These are phyloP conservation scores for Mastacembelus armatus DNA, from an alignment of 2,797 vertebrate genomes.

Conservation along the genomic window DNA sequence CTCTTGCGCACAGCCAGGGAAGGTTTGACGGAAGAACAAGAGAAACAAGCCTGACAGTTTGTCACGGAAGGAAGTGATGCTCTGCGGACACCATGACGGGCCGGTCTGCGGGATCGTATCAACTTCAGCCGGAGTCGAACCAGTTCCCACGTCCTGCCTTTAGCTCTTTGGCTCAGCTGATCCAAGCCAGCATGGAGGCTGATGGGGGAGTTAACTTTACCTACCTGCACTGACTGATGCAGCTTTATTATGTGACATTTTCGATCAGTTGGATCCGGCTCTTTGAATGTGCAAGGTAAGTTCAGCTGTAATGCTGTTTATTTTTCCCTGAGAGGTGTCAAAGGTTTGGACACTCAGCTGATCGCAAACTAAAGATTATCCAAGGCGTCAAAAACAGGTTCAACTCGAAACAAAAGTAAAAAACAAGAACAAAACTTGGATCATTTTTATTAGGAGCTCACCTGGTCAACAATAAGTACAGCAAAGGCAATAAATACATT, in stretches of 20 bases:
- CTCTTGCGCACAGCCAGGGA: conserved; percentile 39
- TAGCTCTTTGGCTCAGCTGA: neutral
- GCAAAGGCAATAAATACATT: fast-evolving
- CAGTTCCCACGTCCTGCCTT: neutral
- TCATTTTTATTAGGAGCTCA: neutral
- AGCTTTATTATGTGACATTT: conserved; percentile 1
- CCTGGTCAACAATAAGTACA: neutral
- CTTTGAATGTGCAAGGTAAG: conserved; percentile 46
- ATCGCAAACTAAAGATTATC: neutral
- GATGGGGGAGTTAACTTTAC: conserved; percentile 1
- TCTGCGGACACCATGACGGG: too few species aligned
- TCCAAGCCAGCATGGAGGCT: conserved; percentile 8
- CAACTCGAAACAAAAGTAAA: neutral
- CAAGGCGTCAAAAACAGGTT: neutral
- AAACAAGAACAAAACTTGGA: neutral
- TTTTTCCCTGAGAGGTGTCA: too few species aligned
- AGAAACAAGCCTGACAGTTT: conserved; percentile 9
- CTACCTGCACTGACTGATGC: neutral
- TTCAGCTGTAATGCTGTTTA: neutral
- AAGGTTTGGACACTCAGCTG: neutral
- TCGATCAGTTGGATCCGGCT: neutral
- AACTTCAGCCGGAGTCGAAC: neutral
- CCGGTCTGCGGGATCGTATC: conserved; percentile 6
- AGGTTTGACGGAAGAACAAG: conserved; percentile 22
- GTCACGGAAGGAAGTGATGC: conserved; percentile 7